Evolutionary conservation across 1,140 invertebrate species (phyloP).

Genomic region (Leptonema lineaticorne): DNA sequence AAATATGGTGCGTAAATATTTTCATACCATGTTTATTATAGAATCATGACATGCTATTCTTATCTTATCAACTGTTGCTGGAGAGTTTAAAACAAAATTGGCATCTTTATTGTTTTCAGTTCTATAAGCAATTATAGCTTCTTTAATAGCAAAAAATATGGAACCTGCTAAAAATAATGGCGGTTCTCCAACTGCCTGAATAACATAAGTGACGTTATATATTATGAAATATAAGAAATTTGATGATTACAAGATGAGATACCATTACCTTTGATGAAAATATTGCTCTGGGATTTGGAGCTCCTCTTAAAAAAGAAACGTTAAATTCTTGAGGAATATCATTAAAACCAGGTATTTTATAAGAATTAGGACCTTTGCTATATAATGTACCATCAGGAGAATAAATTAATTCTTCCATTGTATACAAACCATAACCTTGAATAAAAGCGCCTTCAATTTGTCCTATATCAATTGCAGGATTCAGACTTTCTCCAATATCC

Average conservation of each 20-base stretch:
- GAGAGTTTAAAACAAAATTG: conserved; percentile 79
- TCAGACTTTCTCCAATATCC: conserved; percentile 89
- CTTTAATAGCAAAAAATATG: conserved; percentile 87
- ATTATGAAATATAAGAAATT: neutral
- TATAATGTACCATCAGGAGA: conserved; percentile 79
- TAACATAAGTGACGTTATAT: neutral
- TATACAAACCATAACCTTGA: conserved; percentile 91
- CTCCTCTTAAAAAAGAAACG: conserved; percentile 87
- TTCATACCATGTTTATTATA: conserved; percentile 71
- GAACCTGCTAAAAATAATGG: conserved; percentile 87
- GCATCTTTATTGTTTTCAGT: conserved; percentile 62
- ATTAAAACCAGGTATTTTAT: conserved; percentile 90
- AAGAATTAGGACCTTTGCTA: conserved; percentile 86
- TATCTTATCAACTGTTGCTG: conserved; percentile 86
- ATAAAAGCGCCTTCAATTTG: conserved; percentile 94
- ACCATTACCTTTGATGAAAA: conserved; percentile 87
- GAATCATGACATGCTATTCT: conserved; percentile 86
- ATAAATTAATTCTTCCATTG: conserved; percentile 85
- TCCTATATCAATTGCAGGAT: conserved; percentile 94
- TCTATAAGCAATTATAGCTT: conserved; percentile 81
- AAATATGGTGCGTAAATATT: too few species aligned
- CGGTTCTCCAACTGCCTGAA: conserved; percentile 90
- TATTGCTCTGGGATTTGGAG: conserved; percentile 84
- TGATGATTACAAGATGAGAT: neutral
- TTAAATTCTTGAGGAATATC: conserved; percentile 92